Conservation (phyloP, 2,797 vertebrate genomes). For the Cryptoprocta ferox region DNA sequence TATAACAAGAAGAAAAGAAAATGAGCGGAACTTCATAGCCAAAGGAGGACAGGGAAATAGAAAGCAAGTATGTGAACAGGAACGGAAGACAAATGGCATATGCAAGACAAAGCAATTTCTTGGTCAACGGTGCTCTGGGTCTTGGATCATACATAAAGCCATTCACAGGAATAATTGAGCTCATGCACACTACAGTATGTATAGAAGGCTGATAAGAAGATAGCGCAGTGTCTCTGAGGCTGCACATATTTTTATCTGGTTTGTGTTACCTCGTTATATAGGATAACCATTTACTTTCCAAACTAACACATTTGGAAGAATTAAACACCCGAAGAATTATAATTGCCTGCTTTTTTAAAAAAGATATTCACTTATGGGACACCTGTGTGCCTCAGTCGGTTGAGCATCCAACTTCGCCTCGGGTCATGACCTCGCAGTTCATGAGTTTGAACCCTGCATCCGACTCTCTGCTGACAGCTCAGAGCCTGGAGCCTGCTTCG, state of each 20-base stretch:
- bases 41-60: background rate
- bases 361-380: background rate
- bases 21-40: background rate
- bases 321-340: background rate
- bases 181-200: background rate
- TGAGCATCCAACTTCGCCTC: too few relatives aligned
- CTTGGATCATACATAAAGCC: background rate
- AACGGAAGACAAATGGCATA: background rate
- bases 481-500: too few relatives aligned
- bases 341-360: background rate
- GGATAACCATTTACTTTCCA: background rate
- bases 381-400: too few relatives aligned
- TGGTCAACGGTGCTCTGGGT: background rate
- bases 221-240: background rate
- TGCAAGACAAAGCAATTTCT: background rate
- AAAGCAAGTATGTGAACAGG: background rate
- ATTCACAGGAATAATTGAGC: background rate
- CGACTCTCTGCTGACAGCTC: too few relatives aligned
- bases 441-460: too few relatives aligned
- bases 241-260: background rate
- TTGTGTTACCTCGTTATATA: background rate
- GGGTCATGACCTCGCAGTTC: too few relatives aligned
- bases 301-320: constrained; percentile 17
- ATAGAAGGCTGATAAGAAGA: background rate
- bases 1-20: background rate